Evolutionary conservation across 2,113 vertebrate species (phyloP).

Genomic region (Raja brachyura): DNA sequence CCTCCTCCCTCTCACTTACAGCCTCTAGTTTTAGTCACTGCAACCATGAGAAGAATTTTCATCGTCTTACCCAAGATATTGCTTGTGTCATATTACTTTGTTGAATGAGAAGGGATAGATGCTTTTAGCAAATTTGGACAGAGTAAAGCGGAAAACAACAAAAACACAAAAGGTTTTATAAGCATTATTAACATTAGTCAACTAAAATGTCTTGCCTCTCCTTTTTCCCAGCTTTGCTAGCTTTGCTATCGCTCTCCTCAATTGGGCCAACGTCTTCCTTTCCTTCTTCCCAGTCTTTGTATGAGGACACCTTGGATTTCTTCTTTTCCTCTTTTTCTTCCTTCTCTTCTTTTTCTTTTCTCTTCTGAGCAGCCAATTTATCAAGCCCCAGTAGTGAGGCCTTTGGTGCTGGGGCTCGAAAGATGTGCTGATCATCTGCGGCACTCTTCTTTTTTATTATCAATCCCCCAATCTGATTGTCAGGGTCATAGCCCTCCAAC

Average conservation of each 20-base stretch:
- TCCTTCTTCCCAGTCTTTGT: conserved; percentile 80
- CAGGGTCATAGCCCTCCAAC: conserved; percentile 67
- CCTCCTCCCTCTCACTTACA: too few species aligned
- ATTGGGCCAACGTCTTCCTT: conserved; percentile 72
- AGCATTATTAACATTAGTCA: background rate
- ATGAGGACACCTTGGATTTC: conserved; percentile 67
- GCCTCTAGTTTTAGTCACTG: too few species aligned
- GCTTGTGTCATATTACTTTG: background rate
- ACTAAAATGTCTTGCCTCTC: conserved; percentile 62
- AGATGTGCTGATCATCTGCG: conserved; percentile 76
- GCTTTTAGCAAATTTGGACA: background rate
- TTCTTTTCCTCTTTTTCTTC: conserved; percentile 53
- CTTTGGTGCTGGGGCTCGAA: conserved; percentile 83
- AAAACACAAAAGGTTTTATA: background rate
- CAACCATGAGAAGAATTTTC: background rate
- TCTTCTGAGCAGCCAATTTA: conserved; percentile 84
- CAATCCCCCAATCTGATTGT: conserved; percentile 69
- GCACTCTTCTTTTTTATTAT: conserved; percentile 73
- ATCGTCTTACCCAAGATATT: background rate
- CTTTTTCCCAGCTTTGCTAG: conserved; percentile 53
- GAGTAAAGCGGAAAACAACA: background rate
- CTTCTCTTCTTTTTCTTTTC: conserved; percentile 77
- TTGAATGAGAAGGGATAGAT: background rate
- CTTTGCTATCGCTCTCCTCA: conserved; percentile 57
- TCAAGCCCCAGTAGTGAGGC: conserved; percentile 84